These are phyloP conservation scores for Discoglossus pictus DNA, from an alignment of 2,797 vertebrate species.

Conservation along the genomic window DNA sequence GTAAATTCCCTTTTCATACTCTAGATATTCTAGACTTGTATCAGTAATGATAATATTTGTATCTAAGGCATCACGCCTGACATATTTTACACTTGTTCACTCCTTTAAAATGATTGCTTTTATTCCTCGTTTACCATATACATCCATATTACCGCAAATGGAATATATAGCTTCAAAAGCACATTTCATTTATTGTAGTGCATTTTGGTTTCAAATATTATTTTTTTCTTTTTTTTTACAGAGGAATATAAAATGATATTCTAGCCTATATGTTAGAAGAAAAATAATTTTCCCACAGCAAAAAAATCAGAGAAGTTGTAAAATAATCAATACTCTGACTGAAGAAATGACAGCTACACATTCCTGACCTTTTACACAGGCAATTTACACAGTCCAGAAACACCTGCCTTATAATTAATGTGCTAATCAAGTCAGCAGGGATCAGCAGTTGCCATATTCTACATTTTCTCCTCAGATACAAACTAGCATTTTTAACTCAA, in stretches of 20 bases:
- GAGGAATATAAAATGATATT: constrained; percentile 27
- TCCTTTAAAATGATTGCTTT: no score
- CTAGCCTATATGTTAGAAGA: constrained; percentile 5
- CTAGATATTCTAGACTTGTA: no score
- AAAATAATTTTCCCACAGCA: constrained; percentile 45
- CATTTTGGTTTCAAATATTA: neutral
- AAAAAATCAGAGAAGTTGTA: constrained; percentile 59
- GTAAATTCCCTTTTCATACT: no score
- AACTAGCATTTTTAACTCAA: constrained; percentile 60
- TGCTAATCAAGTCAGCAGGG: constrained; percentile 68
- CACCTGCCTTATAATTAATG: constrained; percentile 76
- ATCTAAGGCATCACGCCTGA: no score
- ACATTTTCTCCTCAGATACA: constrained; percentile 50
- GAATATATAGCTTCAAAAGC: neutral
- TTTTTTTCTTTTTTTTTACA: constrained; percentile 7
- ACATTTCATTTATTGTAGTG: no score
- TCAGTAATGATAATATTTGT: no score
- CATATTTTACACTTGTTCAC: no score
- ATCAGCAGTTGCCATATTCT: constrained; percentile 52
- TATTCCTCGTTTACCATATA: no score
- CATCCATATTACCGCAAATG: neutral
- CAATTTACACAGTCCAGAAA: constrained; percentile 68
- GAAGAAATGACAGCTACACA: constrained; percentile 62
- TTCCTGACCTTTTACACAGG: constrained; percentile 70
- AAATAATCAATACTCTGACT: constrained; percentile 67